Conservation (phyloP, 1,140 invertebrate genomes). For the Drosophila eugracilis region DNA sequence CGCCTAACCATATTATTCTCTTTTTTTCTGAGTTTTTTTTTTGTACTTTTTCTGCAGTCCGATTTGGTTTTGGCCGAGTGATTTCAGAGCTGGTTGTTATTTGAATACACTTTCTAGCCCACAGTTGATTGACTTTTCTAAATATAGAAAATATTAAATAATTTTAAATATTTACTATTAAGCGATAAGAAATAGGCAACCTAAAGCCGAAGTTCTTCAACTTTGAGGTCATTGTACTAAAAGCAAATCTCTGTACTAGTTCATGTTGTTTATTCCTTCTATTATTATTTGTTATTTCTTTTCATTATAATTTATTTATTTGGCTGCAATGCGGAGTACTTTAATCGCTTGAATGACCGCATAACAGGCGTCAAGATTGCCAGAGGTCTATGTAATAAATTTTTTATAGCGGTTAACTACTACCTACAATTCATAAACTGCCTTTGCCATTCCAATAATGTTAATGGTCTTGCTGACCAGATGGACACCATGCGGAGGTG, state of each 20-base stretch:
- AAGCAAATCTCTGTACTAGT: conserved; percentile 14
- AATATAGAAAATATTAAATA: neutral
- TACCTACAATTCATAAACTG: conserved; percentile 17
- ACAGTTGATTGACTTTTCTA: conserved; percentile 13
- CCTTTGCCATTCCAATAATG: neutral
- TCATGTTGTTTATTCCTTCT: conserved; percentile 12
- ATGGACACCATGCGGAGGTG: neutral
- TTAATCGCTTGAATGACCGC: conserved; percentile 49
- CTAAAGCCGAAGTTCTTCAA: no score
- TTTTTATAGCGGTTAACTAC: conserved; percentile 6
- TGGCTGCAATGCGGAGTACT: conserved; percentile 6
- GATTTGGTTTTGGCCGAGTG: conserved; percentile 32
- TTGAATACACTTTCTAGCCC: conserved; percentile 9
- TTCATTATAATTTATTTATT: conserved; percentile 7
- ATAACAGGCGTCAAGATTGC: conserved; percentile 36
- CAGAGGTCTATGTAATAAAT: conserved; percentile 31
- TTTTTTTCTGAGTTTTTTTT: conserved; percentile 24
- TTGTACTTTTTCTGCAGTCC: conserved; percentile 30
- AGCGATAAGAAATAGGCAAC: no score
- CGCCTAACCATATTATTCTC: conserved; percentile 38
- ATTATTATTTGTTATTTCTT: neutral
- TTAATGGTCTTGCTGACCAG: neutral
- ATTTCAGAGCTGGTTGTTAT: conserved; percentile 17
- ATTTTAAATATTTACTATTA: no score
- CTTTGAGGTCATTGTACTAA: no score